Percentiles rank a stretch among this genome's conserved stretches.
phyloP scores from a whole-genome alignment of 2,113 vertebrate species.

The Rostratula benghalensis region DNA sequence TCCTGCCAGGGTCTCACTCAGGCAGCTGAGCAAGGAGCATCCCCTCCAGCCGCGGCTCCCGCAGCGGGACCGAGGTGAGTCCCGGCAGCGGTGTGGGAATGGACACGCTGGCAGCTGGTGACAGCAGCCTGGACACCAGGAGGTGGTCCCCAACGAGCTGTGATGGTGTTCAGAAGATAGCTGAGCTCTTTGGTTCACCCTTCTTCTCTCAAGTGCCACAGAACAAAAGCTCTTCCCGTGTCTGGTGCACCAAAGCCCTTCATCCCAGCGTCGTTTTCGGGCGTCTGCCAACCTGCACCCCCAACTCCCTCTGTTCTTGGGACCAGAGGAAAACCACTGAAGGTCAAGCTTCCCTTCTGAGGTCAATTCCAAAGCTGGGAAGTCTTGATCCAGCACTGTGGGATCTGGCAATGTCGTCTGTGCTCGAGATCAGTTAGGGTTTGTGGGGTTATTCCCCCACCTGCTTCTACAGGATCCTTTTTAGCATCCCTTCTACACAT shows the following conservation, averaged over 20 bases:
- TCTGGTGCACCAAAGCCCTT: background rate
- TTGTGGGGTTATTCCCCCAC: background rate
- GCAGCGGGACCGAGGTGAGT: background rate
- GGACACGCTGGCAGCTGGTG: fast-evolving
- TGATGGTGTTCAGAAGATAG: background rate
- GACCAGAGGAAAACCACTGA: background rate
- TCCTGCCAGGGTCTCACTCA: background rate
- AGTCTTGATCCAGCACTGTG: background rate
- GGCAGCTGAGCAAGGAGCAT: background rate
- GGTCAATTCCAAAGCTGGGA: background rate
- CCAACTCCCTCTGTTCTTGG: background rate
- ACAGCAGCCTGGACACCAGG: background rate
- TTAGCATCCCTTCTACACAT: background rate
- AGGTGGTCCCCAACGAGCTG: fast-evolving
- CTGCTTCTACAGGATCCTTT: background rate
- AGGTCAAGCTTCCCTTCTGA: background rate
- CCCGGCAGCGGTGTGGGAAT: fast-evolving
- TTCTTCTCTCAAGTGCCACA: background rate
- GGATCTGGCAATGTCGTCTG: background rate
- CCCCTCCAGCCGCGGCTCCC: background rate
- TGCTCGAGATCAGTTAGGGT: background rate
- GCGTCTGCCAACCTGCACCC: background rate
- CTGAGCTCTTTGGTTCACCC: background rate
- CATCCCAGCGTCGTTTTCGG: background rate
- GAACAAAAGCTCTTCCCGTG: background rate